These are phyloP conservation scores for Heteromurus nitidus DNA, from an alignment of 2,888 invertebrate species.

Conservation along the genomic window DNA sequence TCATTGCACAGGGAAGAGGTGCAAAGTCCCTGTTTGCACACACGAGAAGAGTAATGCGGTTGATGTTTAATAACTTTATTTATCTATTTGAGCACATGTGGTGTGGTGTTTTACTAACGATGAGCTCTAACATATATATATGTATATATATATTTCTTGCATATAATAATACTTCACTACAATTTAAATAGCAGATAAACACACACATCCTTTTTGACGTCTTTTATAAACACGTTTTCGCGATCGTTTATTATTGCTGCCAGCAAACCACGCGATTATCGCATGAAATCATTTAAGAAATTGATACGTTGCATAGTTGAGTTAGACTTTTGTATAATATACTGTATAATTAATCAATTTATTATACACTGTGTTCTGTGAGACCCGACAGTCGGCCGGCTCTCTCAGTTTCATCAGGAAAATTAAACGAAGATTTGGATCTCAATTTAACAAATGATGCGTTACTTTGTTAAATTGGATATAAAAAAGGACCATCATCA, in stretches of 20 bases:
- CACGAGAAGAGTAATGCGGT: too few relatives aligned
- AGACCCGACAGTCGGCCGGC: slow-evolving; percentile 30
- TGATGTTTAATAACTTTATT: slow-evolving; percentile 48
- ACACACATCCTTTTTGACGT: too few relatives aligned
- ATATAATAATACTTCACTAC: too few relatives aligned
- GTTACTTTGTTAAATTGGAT: slow-evolving; percentile 27
- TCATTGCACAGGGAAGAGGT: too few relatives aligned
- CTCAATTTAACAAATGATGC: slow-evolving; percentile 29
- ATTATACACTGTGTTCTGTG: slow-evolving; percentile 8
- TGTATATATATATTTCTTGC: too few relatives aligned
- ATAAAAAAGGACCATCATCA: neutral
- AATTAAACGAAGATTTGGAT: slow-evolving; percentile 40
- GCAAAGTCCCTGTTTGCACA: too few relatives aligned
- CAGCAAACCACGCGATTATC: too few relatives aligned
- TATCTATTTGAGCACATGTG: slow-evolving; percentile 22
- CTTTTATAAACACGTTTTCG: too few relatives aligned
- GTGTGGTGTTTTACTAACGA: too few relatives aligned
- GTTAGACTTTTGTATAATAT: neutral
- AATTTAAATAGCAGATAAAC: too few relatives aligned
- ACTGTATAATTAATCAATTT: slow-evolving; percentile 54
- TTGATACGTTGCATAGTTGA: slow-evolving; percentile 3
- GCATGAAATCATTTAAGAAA: slow-evolving; percentile 3
- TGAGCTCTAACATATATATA: too few relatives aligned
- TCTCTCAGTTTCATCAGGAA: slow-evolving; percentile 35
- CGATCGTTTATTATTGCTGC: too few relatives aligned